Evolutionary conservation across 2,113 vertebrate species (phyloP), one percentile per base, ranked within the genome.

Genomic region (Gorsachius goisagi): DNA sequence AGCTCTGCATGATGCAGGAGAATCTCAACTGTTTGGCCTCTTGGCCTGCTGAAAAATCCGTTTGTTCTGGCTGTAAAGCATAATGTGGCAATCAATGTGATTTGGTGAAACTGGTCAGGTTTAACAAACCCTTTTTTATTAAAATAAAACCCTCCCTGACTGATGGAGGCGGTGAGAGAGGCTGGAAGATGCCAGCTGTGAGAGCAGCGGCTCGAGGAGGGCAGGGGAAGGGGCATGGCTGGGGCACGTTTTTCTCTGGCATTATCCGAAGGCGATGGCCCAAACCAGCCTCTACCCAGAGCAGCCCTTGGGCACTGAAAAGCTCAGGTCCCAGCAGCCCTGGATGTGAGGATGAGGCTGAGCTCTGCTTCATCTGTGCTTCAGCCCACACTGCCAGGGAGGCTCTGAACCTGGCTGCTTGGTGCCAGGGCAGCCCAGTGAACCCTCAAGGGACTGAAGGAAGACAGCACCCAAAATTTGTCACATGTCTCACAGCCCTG

Each of bases 21-120:
- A 55, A 81, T 47, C 26, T 50, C 32, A 62, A 12, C 7, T 11
- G 4, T 21, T 24, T 8, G 21, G 41, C 30, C 44, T 47, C 41
- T 47, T 12, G 15, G 3, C n/a, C n/a, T 83, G 77, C 83, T 49
- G 60, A 52, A 49, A 69, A 88, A 71, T 23, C 45, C 30, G 7
- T 14, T 12, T 69, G 12, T 53, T n/a, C 69, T 8, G 15, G n/a
- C 27, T 37, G 53, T 21, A 47, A 75, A 45, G 33, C 12, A 66
- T 60, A 49, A 26, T 18, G 9, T 0, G 0, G 35, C 24, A 35
- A 20, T 39, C 33, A 0, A 0, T 35, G 56, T 2, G 11, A 14
- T 66, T 32, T 41, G 80, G 17, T 22, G 62, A 32, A 44, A 69
- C 23, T 6, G 4, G 35, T 14, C 52, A 72, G 30, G 47, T 28